Percentiles rank a stretch among this genome's conserved stretches.
phyloP scores from a whole-genome alignment of 2,797 vertebrate species.

The Oceanodroma leucorhoa region DNA sequence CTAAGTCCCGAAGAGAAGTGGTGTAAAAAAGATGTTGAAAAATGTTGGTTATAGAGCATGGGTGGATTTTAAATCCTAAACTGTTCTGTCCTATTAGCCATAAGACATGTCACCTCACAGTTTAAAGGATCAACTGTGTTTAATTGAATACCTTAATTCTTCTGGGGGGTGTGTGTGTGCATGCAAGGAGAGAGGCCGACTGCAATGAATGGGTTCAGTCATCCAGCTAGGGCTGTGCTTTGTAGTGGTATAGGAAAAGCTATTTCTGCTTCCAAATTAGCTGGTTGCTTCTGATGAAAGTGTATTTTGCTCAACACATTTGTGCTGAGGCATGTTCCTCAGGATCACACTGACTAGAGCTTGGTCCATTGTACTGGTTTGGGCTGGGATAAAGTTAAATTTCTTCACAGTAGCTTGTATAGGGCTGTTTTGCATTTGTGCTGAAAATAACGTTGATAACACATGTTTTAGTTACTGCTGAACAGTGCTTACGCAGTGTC shows the following conservation, averaged over 20 bases:
- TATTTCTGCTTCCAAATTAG: background rate
- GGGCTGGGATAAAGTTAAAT: background rate
- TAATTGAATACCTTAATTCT: background rate
- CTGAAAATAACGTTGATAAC: background rate
- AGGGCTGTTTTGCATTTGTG: background rate
- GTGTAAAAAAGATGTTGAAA: background rate
- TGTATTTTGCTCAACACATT: background rate
- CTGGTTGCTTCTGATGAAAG: background rate
- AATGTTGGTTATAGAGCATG: background rate
- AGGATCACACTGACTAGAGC: background rate
- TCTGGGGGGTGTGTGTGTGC: accelerated
- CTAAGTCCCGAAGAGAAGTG: background rate
- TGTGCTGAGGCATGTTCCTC: background rate
- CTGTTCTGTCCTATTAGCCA: background rate
- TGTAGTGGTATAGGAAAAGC: background rate
- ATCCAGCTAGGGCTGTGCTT: background rate
- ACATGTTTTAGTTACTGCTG: background rate
- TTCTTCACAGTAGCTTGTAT: background rate
- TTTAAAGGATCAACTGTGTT: background rate
- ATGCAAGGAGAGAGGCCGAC: background rate
- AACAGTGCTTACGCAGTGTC: background rate
- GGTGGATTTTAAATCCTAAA: background rate
- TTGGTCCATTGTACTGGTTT: background rate
- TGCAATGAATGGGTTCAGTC: background rate
- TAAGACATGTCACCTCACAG: background rate